Conservation (phyloP, 2,113 vertebrate genomes). For the Hippocampus comes region DNA sequence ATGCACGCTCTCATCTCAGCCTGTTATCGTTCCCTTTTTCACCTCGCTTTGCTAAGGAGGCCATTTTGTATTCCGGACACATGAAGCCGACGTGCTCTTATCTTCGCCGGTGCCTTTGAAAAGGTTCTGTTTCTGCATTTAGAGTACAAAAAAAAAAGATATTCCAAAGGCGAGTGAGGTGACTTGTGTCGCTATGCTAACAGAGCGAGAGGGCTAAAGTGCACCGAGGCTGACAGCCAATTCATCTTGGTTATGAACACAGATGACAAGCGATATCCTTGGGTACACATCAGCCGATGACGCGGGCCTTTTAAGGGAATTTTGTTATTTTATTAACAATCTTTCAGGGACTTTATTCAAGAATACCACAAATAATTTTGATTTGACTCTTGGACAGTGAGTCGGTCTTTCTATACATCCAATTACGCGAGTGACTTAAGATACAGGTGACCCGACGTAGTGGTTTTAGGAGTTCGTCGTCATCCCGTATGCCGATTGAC, state of each 20-base stretch:
- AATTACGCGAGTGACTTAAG: neutral
- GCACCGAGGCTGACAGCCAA: constrained; percentile 18
- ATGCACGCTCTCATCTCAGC: constrained; percentile 16
- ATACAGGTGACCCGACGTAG: neutral
- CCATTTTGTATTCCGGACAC: constrained; percentile 59
- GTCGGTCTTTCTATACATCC: no score
- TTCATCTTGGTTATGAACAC: constrained; percentile 21
- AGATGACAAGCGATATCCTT: constrained; percentile 8
- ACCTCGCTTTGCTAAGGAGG: constrained; percentile 54
- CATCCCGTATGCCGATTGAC: no score
- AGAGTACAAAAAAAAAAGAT: constrained; percentile 16
- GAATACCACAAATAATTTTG: neutral
- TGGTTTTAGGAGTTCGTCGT: no score
- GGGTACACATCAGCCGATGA: neutral
- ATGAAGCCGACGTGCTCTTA: constrained; percentile 43
- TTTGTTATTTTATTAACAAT: neutral
- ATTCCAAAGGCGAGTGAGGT: constrained; percentile 40
- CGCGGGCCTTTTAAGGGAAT: neutral
- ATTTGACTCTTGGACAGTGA: no score
- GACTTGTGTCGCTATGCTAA: constrained; percentile 43
- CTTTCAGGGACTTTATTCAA: neutral
- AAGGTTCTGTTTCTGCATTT: constrained; percentile 41
- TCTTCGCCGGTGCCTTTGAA: constrained; percentile 55
- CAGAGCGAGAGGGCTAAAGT: constrained; percentile 32
- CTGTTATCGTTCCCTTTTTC: constrained; percentile 46